These are phyloP conservation scores for Pherbina coryleti DNA, from an alignment of 2,888 invertebrate species.

Conservation along the genomic window DNA sequence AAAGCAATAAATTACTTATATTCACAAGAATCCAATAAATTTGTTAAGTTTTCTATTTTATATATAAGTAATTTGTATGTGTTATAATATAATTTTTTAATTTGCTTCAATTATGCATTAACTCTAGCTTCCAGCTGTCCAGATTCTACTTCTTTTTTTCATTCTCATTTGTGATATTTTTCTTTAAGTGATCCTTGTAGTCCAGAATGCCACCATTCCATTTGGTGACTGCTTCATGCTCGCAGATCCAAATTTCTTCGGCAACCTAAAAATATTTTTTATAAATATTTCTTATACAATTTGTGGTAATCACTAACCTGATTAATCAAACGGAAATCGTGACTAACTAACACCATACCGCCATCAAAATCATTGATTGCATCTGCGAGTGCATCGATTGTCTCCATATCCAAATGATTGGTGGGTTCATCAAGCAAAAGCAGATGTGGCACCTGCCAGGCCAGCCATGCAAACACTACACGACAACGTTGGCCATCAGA, in stretches of 20 bases:
- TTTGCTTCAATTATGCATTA: conserved; percentile 23
- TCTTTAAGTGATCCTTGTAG: conserved; percentile 95
- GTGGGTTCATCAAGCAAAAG: conserved; percentile 87
- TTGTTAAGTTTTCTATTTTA: conserved; percentile 21
- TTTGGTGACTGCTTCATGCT: conserved; percentile 94
- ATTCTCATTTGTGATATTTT: conserved; percentile 79
- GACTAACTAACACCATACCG: conserved; percentile 98
- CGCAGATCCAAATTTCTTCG: conserved; percentile 99
- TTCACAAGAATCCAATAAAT: conserved; percentile 28
- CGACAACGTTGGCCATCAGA: conserved; percentile 98
- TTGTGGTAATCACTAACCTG: conserved; percentile 79
- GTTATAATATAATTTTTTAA: not conserved
- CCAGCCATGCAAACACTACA: conserved; percentile 98
- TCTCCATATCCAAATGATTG: conserved; percentile 97
- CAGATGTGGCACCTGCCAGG: conserved; percentile 97
- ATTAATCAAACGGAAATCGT: conserved; percentile 99
- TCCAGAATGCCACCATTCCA: conserved; percentile 97
- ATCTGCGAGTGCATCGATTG: conserved; percentile 97
- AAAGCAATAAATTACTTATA: conserved; percentile 27
- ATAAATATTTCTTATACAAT: not conserved
- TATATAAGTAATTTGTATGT: conserved; percentile 21
- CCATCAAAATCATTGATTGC: conserved; percentile 98
- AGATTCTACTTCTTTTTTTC: conserved; percentile 54
- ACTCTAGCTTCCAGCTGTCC: not conserved
- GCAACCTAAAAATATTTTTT: conserved; percentile 80